Base-by-base conservation (phyloP, 2,797 vertebrate species). In the Mus minutoides region DNA sequence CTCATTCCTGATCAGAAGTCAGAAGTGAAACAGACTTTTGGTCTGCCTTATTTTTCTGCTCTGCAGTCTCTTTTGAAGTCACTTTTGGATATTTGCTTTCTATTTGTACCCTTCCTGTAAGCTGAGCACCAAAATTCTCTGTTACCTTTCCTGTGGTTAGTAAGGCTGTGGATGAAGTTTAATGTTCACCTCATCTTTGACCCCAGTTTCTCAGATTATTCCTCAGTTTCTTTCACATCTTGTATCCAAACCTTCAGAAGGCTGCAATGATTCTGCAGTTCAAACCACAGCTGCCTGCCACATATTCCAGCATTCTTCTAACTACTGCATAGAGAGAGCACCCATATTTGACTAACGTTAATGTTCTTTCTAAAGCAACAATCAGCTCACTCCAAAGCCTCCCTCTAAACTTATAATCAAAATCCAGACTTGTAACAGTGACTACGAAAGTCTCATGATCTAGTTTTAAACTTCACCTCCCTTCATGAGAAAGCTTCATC, bases 381-480 rank as follows among this genome's bases (percentile, higher is more conserved):
- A 43, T 89, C 67, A 91, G 34, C 91, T 91, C 34, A 26, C n/a
- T 16, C 88, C 49, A 73, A 69, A 88, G 31, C 40, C 46, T 96
- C 92, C 14, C 67, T 78, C 67, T 90, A 95, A 73, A 78, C 29
- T 73, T 71, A 69, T 60, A 92, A 80, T 80, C 21, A 88, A 88
- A 62, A 82, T 69, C 56, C 58, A 80, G 26, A 91, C 29, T 64
- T 12, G 6, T 34, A 49, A 69, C 3, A 88, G 58, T 3, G 24
- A 8, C 26, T 67, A 46, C 26, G 29, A 77, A 95, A 77, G 34
- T 37, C 46, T 34, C 46, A 40, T 75, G 16, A 69, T 92, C n/a
- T 49, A 89, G 40, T 77, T 96, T 96, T 94, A 58, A 95, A 75
- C 49, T 88, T 94, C 73, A 34, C 56, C 43, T 95, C 49, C 22